Base-by-base conservation (phyloP, 2,888 invertebrate species). In the Drosophila ezoana region DNA sequence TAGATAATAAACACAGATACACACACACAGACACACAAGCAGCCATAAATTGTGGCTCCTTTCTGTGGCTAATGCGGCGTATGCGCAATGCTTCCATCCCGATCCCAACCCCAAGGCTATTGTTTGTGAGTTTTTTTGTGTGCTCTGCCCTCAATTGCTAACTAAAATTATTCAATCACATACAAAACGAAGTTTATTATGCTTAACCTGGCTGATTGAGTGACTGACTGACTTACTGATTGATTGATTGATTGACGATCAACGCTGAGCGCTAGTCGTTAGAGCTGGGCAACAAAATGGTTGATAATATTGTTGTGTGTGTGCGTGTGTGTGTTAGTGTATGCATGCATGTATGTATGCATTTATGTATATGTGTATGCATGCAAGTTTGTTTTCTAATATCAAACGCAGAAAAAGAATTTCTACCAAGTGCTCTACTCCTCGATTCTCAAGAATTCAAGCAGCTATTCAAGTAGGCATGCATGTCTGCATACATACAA, bases 31-130 rank as follows among this genome's bases (percentile, higher is more conserved):
- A 13, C 53, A 76, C 63, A 79, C 28, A 52, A 23, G 28, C 40
- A 40, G 66, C 79, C 83, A 82, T 82, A 83, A 83, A 81, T 83
- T 83, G 81, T 79, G 47, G 67, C 33, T 67, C 59, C 33, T 61
- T 59, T 63, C 60, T 62, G 45, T 52, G 77, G 67, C 72, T 72
- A 72, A 74, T 75, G 74, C 72, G 77, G 77, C 71, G 77, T 76
- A 76, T 77, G 76, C 76, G 76, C 76, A 77, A 74, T 76, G 58
- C 56, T 61, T 61, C 63, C 47, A 44, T 14, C 20, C 16, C 38
- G 9, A 40, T 13, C 40, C 38, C 40, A 40, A 38, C 16, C 52
- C 40, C 20, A 41, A 47, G 52, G 54, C 72, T 33, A 75, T 71
- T 74, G 74, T 71, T 18, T 18, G 18, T 3, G 2, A 2, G 18